phyloP scores from a whole-genome alignment of 2,797 vertebrate species.

The Darevskia mixta region DNA sequence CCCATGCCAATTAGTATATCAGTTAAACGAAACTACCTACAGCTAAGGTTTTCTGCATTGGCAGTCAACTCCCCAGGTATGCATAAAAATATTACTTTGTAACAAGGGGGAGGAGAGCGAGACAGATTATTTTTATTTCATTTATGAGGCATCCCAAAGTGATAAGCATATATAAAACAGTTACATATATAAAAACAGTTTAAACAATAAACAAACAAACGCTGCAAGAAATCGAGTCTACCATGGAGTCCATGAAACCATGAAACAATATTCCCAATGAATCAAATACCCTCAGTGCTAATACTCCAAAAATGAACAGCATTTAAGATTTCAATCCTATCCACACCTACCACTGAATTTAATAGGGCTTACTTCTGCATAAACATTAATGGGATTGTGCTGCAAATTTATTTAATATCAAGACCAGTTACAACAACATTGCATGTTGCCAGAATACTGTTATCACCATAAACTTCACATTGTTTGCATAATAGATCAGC shows the following conservation, averaged over 20 bases:
- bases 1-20: not conserved
- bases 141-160: too few species aligned
- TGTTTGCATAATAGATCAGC: not conserved
- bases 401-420: not conserved
- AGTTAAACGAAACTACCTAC: not conserved
- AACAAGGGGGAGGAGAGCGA: not conserved
- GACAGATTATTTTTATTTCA: not conserved
- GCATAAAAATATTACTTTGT: not conserved
- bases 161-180: too few species aligned
- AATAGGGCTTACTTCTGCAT: too few species aligned
- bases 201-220: too few species aligned
- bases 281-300: not conserved
- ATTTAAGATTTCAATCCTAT: too few species aligned
- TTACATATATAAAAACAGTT: too few species aligned
- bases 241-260: too few species aligned
- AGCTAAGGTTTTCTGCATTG: not conserved
- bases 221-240: too few species aligned
- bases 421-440: fast-evolving
- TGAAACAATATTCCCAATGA: too few species aligned
- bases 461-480: not conserved
- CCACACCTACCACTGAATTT: too few species aligned
- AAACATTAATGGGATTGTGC: too few species aligned
- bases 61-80: not conserved
- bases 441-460: not conserved
- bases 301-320: not conserved